Percentiles rank a stretch among this genome's conserved stretches.
These are phyloP conservation scores for Agriopis leucophaearia DNA, from an alignment of 2,888 invertebrate genomes.

Conservation along the genomic window DNA sequence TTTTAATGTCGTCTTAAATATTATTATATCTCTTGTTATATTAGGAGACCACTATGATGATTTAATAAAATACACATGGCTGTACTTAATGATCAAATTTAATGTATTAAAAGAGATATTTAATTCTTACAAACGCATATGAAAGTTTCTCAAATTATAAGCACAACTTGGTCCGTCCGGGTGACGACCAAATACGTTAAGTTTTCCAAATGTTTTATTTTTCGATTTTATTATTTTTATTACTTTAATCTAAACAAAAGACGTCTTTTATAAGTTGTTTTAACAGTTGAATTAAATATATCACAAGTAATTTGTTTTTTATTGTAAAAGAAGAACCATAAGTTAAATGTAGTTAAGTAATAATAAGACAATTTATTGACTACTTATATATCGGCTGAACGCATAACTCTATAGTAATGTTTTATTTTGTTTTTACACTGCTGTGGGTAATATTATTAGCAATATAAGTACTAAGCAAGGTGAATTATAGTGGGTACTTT, in stretches of 20 bases:
- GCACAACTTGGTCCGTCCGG: conserved; percentile 28
- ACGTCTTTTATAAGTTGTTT: conserved; percentile 47
- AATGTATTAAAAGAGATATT: background rate
- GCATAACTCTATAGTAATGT: no score
- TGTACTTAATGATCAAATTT: conserved; percentile 4
- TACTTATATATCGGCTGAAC: no score
- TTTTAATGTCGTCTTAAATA: background rate
- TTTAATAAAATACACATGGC: background rate
- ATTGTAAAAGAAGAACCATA: background rate
- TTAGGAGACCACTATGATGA: background rate
- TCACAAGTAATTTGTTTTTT: conserved; percentile 4
- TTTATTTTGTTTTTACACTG: no score
- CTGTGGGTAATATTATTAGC: no score
- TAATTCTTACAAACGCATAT: background rate
- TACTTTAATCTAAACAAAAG: conserved; percentile 48
- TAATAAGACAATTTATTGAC: no score
- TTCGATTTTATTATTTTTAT: conserved; percentile 33
- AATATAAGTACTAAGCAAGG: no score
- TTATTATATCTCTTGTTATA: no score
- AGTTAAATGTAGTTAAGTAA: background rate
- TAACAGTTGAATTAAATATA: conserved; percentile 38
- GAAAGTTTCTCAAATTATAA: conserved; percentile 5
- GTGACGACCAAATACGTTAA: conserved; percentile 18
- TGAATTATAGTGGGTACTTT: no score
- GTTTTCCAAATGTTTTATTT: conserved; percentile 41